Base-by-base conservation (phyloP, 92 coral and sea anemone species). In the Phenganax subtilis region DNA sequence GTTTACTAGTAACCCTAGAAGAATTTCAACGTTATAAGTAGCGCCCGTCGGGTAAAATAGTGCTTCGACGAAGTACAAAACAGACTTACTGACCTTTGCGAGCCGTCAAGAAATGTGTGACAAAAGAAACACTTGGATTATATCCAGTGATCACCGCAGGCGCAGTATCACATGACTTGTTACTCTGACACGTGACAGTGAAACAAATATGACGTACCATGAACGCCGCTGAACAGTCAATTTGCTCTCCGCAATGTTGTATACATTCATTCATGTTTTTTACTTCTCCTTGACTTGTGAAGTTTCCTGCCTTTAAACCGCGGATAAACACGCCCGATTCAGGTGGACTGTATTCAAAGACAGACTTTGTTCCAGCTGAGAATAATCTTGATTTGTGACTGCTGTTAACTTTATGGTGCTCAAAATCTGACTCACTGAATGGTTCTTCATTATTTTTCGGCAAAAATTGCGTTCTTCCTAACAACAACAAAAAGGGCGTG, bases 161-260 rank as follows among this genome's bases (percentile, higher is more conserved):
- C 83, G 89, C 92, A 20, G 98, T 94, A 12, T 76, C 77, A 54
- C 98, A 94, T 7, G 87, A 70, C 6, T 85, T 85, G 9, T 88
- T 80, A 44, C 85, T 87, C 77, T 82, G 79, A 85, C 98, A 94
- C 68, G 89, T 75, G 68, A 94, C 97, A 75, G 97, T 85, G 59
- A 92, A 94, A 87, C 98, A 94, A 86, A 92, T 89, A 31, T 86
- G 71, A 57, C 92, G 96, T 54, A 94, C 86, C 98, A 92, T 94
- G 73, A 94, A 94, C 30, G 98, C 98, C 37, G 91, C 81, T 69
- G 91, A 89, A 44, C 98, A 94, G 44, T 84, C 87, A 31, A 84
- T 84, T 65, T 88, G 84, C 76, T 89, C 85, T 4, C 97, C 98
- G 25, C 98, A 94, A 10, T 83, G 72, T 10, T 89, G 81, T 4